phyloP scores from a whole-genome alignment of 2,113 vertebrate genomes.

The Pelvicachromis taeniatus region DNA sequence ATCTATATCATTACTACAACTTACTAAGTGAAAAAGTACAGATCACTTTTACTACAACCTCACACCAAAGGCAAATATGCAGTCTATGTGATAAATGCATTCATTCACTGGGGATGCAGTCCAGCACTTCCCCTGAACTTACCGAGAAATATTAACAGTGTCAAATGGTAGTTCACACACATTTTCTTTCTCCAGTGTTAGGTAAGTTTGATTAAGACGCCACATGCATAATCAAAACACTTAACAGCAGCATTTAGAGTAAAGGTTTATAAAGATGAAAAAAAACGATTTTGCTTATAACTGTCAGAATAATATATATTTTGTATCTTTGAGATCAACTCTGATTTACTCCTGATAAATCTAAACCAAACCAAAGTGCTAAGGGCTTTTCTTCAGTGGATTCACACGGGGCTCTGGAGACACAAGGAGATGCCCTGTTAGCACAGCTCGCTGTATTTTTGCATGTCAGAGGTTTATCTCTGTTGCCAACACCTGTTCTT shows the following conservation, averaged over 20 bases:
- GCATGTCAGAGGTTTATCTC: background rate
- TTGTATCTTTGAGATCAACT: background rate
- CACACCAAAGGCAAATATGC: background rate
- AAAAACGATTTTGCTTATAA: background rate
- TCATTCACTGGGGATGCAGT: background rate
- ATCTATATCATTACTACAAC: background rate
- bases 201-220: background rate
- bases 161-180: background rate
- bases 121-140: background rate
- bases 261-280: background rate
- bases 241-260: background rate
- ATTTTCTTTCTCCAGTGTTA: background rate
- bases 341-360: background rate
- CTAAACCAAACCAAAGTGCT: slow-evolving; percentile 36
- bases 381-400: background rate
- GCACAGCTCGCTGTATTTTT: background rate
- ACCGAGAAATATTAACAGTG: background rate
- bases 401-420: background rate
- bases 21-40: background rate
- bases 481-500: background rate
- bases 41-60: background rate
- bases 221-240: background rate
- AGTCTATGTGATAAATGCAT: background rate
- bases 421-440: background rate
- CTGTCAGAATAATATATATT: background rate